Base-by-base conservation (phyloP, 1,140 invertebrate genomes). In the Drosophila gunungcola region DNA sequence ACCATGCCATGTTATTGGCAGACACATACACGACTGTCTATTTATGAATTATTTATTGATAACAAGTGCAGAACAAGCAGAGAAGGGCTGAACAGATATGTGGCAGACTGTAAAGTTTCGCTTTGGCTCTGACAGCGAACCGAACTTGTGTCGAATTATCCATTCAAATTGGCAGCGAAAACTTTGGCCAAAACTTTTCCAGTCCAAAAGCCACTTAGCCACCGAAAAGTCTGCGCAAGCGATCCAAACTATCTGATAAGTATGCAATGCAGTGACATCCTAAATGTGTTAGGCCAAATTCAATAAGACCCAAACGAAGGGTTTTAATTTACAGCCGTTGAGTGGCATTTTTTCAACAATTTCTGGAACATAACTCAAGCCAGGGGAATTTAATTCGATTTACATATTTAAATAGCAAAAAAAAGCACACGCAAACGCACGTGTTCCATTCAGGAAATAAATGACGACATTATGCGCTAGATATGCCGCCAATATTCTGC, bases 41-140 rank as follows among this genome's bases (percentile, higher is more conserved):
- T 82, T 79, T 88, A 86, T 88, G 79, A 86, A 86, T 86, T 86
- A 88, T 86, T 86, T 86, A 86, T 88, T 73, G 70, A 79, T 57
- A 58, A 49, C 52, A 45, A 73, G 43, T 65, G 54, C 32, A 32
- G 60, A 73, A 60, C 42, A 39, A 51, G 54, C 64, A n/a, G 13
- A 38, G 34, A 12, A 10, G 48, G 27, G 25, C 46, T 13, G 27
- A 41, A 39, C 32, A 41, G 12, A 61, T 16, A 61, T n/a, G 46
- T 57, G 39, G 57, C 64, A 60, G 72, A 57, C 55, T 51, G 54
- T 38, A 67, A 72, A 78, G 46, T 72, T 70, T 67, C 29, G 42
- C 46, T 45, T 69, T 76, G 75, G 60, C 39, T 82, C 68, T 79
- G 74, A 68, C 65, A 88, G 79, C 74, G 36, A 25, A 12, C 78